phyloP scores from a whole-genome alignment of 1,140 invertebrate species.

The Watersipora subatra region DNA sequence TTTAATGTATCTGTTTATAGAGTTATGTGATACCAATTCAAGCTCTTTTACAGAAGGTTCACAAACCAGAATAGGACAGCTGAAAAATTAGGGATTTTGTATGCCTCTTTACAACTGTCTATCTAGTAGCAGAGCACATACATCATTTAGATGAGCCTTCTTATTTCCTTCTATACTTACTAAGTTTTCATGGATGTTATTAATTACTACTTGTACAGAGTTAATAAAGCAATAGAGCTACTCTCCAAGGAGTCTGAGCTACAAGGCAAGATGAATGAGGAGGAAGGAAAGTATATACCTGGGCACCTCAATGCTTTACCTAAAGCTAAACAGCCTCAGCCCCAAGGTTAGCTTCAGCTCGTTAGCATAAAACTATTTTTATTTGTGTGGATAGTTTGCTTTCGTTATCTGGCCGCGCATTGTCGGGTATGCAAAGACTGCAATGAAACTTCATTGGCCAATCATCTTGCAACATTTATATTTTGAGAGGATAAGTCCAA shows the following conservation, averaged over 20 bases:
- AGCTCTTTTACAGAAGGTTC: too few relatives aligned
- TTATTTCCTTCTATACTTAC: too few relatives aligned
- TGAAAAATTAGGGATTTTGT: too few relatives aligned
- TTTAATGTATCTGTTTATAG: too few relatives aligned
- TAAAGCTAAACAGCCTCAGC: background rate
- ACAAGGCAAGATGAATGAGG: constrained; percentile 1
- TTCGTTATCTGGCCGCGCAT: background rate
- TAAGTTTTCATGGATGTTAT: too few relatives aligned
- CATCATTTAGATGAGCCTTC: too few relatives aligned
- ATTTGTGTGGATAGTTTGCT: background rate
- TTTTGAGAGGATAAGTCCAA: background rate
- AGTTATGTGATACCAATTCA: too few relatives aligned
- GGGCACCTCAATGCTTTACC: background rate
- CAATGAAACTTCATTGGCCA: background rate
- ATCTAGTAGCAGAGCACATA: too few relatives aligned
- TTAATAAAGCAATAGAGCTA: background rate
- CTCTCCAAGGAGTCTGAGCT: constrained; percentile 1
- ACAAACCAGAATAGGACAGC: too few relatives aligned
- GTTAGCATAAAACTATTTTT: background rate
- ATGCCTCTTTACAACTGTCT: too few relatives aligned
- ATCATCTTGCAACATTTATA: background rate
- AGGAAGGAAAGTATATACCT: background rate
- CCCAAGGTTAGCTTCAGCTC: background rate
- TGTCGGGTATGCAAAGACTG: background rate
- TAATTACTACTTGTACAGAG: too few relatives aligned